Conservation (phyloP, 2,888 invertebrate genomes). For the Clusia tigrina region DNA sequence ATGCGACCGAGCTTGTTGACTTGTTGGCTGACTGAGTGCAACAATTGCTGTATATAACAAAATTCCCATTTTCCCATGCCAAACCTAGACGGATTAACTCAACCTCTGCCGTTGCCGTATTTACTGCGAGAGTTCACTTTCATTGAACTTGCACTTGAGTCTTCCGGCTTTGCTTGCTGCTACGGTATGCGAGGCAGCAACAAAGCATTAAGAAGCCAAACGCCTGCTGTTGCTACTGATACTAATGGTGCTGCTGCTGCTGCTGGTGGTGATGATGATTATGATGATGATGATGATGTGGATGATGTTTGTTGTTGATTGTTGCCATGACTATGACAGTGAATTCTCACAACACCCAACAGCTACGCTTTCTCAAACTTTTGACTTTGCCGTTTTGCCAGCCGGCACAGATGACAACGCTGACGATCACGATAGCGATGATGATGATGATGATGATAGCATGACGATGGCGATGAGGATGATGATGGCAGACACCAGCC, state of each 20-base stretch:
- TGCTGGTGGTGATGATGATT: not conserved
- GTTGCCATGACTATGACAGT: not conserved
- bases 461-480: slow-evolving; percentile 2
- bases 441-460: slow-evolving; percentile 16
- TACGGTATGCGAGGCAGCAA: slow-evolving; percentile 11
- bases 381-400: not conserved
- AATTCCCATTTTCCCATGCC: too few species aligned
- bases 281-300: not conserved
- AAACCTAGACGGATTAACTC: too few species aligned
- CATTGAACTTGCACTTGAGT: slow-evolving; percentile 12
- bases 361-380: not conserved
- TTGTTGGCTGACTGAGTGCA: too few species aligned
- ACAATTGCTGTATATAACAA: too few species aligned
- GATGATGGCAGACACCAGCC: slow-evolving; percentile 25
- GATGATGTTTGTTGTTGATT: not conserved
- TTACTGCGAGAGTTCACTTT: not conserved
- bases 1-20: too few species aligned
- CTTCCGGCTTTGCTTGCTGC: slow-evolving; percentile 9
- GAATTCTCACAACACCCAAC: not conserved
- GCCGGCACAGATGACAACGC: slow-evolving; percentile 5
- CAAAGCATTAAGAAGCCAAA: slow-evolving; percentile 17
- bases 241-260: not conserved
- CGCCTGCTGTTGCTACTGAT: not conserved
- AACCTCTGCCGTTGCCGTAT: not conserved
- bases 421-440: slow-evolving; percentile 1